Evolutionary conservation across 2,113 vertebrate genomes (phyloP).

Genomic region (Mugil cephalus): DNA sequence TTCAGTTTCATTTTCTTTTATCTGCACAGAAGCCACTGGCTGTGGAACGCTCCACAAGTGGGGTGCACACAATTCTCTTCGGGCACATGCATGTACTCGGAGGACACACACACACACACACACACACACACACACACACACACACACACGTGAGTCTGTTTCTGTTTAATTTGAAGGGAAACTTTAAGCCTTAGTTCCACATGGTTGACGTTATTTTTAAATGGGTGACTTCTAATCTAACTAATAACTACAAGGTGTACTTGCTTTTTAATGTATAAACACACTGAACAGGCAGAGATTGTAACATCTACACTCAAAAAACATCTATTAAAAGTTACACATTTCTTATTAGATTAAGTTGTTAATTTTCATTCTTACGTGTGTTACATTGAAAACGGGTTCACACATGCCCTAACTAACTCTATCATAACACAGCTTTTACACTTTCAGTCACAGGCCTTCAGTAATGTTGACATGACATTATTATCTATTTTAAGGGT

Average conservation of each 20-base stretch:
- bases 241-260: background rate
- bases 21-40: slow-evolving; percentile 50
- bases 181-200: slow-evolving; percentile 23
- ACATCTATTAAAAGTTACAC: too few relatives aligned
- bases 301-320: too few relatives aligned
- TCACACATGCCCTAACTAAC: too few relatives aligned
- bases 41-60: slow-evolving; percentile 66
- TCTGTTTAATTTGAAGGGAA: slow-evolving; percentile 42
- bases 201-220: slow-evolving; percentile 21
- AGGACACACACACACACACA: background rate
- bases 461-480: too few relatives aligned
- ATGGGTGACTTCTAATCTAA: slow-evolving; percentile 6
- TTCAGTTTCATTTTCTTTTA: slow-evolving; percentile 79
- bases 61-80: slow-evolving; percentile 37
- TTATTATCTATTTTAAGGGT: too few relatives aligned
- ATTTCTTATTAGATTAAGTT: too few relatives aligned
- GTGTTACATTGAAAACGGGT: background rate
- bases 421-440: too few relatives aligned
- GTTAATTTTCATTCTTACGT: background rate
- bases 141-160: background rate
- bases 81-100: slow-evolving; percentile 12
- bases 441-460: background rate
- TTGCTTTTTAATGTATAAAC: background rate
- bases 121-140: background rate
- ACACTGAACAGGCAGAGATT: background rate